phyloP scores from a whole-genome alignment of 2,113 vertebrate genomes.

The Lepidothrix coronata region DNA sequence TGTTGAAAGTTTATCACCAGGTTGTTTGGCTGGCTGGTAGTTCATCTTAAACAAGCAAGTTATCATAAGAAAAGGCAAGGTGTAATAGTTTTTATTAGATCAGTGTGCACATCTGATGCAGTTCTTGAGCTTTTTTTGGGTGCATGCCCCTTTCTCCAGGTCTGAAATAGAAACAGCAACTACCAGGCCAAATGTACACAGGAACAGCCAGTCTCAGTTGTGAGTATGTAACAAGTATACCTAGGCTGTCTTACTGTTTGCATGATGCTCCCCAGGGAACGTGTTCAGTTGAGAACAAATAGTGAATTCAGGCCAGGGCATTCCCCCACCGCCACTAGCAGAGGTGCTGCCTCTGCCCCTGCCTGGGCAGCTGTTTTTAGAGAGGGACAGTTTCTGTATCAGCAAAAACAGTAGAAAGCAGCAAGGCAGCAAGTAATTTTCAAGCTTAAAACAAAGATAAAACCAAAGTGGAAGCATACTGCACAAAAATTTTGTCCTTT shows the following conservation, averaged over 20 bases:
- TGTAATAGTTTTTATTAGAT: not conserved
- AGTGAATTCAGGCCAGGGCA: not conserved
- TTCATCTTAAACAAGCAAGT: not conserved
- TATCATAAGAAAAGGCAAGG: not conserved
- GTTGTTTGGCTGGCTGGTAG: not conserved
- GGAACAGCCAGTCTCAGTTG: not conserved
- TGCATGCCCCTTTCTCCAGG: not conserved
- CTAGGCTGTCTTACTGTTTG: not conserved
- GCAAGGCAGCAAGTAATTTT: not conserved
- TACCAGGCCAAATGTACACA: not conserved
- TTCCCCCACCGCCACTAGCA: rapidly evolving
- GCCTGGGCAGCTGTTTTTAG: not conserved
- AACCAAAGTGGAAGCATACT: not conserved
- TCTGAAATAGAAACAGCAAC: not conserved
- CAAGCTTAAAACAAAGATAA: not conserved
- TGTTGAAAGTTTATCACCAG: not conserved
- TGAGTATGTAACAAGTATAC: not conserved
- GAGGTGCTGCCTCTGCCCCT: not conserved
- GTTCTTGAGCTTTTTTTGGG: not conserved
- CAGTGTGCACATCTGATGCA: not conserved
- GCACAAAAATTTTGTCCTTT: not conserved
- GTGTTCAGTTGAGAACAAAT: not conserved
- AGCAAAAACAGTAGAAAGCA: not conserved
- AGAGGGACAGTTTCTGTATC: not conserved
- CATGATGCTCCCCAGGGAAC: not conserved